Conservation (phyloP, 1,140 invertebrate species). For the Trissolcus basalis region DNA sequence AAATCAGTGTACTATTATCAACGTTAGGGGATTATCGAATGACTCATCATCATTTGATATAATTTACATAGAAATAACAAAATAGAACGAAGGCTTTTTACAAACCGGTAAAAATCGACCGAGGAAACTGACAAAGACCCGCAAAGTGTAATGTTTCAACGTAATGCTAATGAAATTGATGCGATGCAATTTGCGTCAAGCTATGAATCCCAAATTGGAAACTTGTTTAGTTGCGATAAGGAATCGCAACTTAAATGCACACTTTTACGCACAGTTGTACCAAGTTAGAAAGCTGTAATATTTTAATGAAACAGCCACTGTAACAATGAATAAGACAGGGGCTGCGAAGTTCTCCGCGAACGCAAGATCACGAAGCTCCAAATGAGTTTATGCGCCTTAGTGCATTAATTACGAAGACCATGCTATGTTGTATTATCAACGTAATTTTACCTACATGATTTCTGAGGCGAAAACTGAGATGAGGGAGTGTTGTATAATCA, state of each 20-base stretch:
- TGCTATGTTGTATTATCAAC: slow-evolving; percentile 52
- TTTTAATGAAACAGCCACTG: slow-evolving; percentile 43
- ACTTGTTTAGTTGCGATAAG: slow-evolving; percentile 2
- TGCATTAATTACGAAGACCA: slow-evolving; percentile 55
- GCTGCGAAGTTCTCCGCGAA: slow-evolving; percentile 37
- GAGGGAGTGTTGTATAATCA: slow-evolving; percentile 43
- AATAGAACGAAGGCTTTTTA: no score
- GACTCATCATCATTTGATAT: no score
- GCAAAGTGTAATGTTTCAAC: no score
- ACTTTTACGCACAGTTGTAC: slow-evolving; percentile 13
- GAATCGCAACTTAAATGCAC: background rate
- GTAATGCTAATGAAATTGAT: no score
- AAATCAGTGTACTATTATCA: no score
- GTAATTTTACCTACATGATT: slow-evolving; percentile 58
- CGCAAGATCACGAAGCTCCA: slow-evolving; percentile 32
- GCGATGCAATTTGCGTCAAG: background rate
- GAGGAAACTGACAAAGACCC: no score
- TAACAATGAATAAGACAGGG: slow-evolving; percentile 55
- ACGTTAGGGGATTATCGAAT: no score
- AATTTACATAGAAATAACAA: no score
- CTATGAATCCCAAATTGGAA: background rate
- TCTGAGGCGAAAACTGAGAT: slow-evolving; percentile 55
- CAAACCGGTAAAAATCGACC: no score
- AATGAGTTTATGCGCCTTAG: slow-evolving; percentile 54
- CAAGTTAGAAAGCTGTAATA: slow-evolving; percentile 36